Evolutionary conservation across 1,140 invertebrate species (phyloP).

Genomic region (Macrotrachela quadricornifera): DNA sequence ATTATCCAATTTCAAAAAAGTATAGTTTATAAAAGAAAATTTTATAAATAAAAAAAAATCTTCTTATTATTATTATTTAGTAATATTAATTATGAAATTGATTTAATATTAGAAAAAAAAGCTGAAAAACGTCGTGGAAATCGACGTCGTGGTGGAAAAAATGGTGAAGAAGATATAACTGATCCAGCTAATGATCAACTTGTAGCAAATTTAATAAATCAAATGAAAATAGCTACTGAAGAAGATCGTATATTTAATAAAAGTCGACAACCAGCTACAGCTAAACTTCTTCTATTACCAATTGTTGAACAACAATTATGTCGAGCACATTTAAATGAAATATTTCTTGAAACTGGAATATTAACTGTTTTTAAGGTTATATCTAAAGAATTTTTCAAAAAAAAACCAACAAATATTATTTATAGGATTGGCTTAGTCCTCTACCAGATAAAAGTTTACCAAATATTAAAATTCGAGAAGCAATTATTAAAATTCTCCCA

Average conservation of each 20-base stretch:
- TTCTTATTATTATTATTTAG: background rate
- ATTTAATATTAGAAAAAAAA: background rate
- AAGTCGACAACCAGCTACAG: background rate
- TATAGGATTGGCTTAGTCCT: constrained; percentile 75
- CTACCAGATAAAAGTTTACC: constrained; percentile 87
- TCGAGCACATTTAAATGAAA: too few species aligned
- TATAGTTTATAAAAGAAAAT: background rate
- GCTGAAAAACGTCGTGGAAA: background rate
- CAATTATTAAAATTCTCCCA: constrained; percentile 57
- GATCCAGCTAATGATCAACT: too few species aligned
- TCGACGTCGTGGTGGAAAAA: background rate
- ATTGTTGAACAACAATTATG: too few species aligned
- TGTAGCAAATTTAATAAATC: too few species aligned
- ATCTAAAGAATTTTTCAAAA: background rate
- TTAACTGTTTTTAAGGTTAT: background rate
- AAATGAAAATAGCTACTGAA: background rate
- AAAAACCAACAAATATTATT: background rate
- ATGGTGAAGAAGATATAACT: too few species aligned
- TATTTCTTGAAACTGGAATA: too few species aligned
- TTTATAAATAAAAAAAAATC: background rate
- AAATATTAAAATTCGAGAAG: constrained; percentile 68
- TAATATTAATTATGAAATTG: background rate
- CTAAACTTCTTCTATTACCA: constrained; percentile 1
- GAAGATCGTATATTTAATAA: constrained; percentile 6
- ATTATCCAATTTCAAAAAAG: background rate